phyloP scores from a whole-genome alignment of 2,888 invertebrate species.

The Athripsodes cinereus region DNA sequence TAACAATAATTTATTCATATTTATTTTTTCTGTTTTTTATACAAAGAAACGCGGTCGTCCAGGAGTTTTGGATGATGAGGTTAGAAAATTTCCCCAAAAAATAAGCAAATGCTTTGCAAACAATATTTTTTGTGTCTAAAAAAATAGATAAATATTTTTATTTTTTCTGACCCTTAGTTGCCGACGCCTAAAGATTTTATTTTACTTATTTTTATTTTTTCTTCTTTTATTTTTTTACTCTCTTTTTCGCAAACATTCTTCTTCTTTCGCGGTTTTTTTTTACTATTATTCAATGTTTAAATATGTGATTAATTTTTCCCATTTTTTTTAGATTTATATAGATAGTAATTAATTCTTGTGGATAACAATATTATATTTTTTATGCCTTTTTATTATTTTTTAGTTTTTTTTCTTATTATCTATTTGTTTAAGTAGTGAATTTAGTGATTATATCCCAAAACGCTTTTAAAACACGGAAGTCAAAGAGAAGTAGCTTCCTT shows the following conservation, averaged over 20 bases:
- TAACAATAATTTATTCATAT: not conserved
- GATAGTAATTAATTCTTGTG: not conserved
- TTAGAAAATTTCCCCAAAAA: slow-evolving; percentile 42
- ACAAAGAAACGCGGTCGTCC: slow-evolving; percentile 52
- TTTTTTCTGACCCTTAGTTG: slow-evolving; percentile 16
- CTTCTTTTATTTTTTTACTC: slow-evolving; percentile 13
- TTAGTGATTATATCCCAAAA: not conserved
- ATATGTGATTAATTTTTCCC: not conserved
- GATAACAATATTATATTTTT: not conserved
- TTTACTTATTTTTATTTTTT: slow-evolving; percentile 14
- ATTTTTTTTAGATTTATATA: not conserved
- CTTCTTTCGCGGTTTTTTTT: slow-evolving; percentile 6
- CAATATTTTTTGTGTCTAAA: slow-evolving; percentile 25
- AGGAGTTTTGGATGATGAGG: slow-evolving; percentile 74
- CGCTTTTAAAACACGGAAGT: not conserved
- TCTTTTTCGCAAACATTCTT: not conserved
- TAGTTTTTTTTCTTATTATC: not conserved
- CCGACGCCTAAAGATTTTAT: slow-evolving; percentile 10
- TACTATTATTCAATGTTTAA: not conserved
- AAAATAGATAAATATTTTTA: slow-evolving; percentile 16
- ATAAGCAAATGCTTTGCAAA: slow-evolving; percentile 17
- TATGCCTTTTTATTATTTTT: not conserved
- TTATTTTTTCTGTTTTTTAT: slow-evolving; percentile 19
- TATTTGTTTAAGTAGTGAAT: not conserved
- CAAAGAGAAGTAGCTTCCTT: not conserved